A percentile compares a stretch with the other conserved stretches of the same genome.
These are phyloP conservation scores for Camponotus fellah DNA, from an alignment of 2,888 invertebrate species.

Conservation along the genomic window DNA sequence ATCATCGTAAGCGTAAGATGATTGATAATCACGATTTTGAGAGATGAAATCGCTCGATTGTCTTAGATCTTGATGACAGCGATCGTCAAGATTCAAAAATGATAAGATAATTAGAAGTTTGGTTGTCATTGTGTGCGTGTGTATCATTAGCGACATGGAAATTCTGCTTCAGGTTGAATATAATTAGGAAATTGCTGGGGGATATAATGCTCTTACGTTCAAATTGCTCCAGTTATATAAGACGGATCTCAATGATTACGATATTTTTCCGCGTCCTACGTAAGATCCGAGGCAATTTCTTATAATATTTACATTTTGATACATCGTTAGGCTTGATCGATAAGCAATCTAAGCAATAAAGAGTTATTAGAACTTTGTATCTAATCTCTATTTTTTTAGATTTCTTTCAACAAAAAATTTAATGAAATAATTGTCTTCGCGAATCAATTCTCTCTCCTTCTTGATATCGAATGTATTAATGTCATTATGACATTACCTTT, in stretches of 20 bases:
- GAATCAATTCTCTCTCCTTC: background rate
- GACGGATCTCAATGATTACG: constrained; percentile 2
- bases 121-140: background rate
- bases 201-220: background rate
- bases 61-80: background rate
- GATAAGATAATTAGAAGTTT: background rate
- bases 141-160: constrained; percentile 5
- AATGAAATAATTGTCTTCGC: background rate
- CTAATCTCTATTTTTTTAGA: background rate
- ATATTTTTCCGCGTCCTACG: background rate
- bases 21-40: background rate
- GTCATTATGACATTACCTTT: background rate
- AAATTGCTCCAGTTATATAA: constrained; percentile 7
- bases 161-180: constrained; percentile 12
- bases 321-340: background rate
- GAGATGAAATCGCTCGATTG: background rate
- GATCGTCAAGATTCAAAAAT: background rate
- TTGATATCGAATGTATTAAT: background rate
- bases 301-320: constrained; percentile 1
- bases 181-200: constrained; percentile 21
- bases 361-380: background rate
- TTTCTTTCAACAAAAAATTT: constrained; percentile 6
- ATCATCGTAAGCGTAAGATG: too few species aligned
- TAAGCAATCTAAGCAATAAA: too few species aligned
- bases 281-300: background rate